A percentile compares a stretch with the other conserved stretches of the same genome.
These are phyloP conservation scores for Asobara japonica DNA, from an alignment of 1,140 invertebrate genomes.

Conservation along the genomic window DNA sequence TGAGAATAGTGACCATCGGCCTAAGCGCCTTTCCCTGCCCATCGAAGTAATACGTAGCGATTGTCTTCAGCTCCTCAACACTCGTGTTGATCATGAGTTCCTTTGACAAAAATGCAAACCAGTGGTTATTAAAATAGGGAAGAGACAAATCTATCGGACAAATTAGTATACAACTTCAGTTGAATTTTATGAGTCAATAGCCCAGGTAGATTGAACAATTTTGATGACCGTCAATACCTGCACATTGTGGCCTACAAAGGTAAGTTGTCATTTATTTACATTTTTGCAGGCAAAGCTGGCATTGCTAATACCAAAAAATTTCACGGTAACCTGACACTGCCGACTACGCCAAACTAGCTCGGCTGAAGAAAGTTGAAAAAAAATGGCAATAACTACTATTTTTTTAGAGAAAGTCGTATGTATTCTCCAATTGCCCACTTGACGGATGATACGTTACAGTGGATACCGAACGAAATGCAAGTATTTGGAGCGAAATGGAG, in stretches of 20 bases:
- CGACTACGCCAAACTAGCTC: no score
- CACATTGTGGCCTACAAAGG: not conserved
- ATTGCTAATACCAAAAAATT: not conserved
- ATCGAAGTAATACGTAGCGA: constrained; percentile 96
- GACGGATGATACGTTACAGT: no score
- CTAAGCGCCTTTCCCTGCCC: constrained; percentile 95
- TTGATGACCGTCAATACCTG: constrained; percentile 21
- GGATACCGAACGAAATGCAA: no score
- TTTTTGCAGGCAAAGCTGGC: not conserved
- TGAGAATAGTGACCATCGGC: constrained; percentile 90
- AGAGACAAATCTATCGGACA: not conserved
- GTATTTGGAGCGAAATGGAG: no score
- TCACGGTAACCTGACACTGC: no score
- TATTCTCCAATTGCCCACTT: no score
- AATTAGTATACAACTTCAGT: constrained; percentile 40
- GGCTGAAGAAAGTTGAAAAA: no score
- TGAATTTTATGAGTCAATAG: constrained; percentile 30
- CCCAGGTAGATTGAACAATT: constrained; percentile 5
- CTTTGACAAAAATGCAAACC: constrained; percentile 66
- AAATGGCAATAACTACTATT: no score
- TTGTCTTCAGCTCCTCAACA: constrained; percentile 82
- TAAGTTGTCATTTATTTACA: not conserved
- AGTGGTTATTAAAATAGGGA: not conserved
- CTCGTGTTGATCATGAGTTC: constrained; percentile 81
- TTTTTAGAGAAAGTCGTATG: no score